Percentiles rank a stretch among this genome's conserved stretches.
Evolutionary conservation across 2,888 invertebrate species (phyloP).

Genomic region (Papilio gigon): DNA sequence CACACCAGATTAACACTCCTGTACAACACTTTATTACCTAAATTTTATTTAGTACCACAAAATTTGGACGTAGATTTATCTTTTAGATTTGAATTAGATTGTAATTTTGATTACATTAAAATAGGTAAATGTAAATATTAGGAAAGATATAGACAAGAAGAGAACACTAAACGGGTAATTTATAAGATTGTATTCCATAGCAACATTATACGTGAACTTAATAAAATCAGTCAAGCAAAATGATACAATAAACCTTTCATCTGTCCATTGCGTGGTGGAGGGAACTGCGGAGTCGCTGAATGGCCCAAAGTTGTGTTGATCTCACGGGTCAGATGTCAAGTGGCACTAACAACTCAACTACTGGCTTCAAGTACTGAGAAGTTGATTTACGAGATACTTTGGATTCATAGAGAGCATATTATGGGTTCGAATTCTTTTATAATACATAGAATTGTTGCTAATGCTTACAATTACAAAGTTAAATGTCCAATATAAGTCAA

Average conservation of each 20-base stretch:
- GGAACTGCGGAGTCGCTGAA: slow-evolving; percentile 13
- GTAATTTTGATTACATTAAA: neutral
- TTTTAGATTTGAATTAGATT: too few relatives aligned
- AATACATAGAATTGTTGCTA: neutral
- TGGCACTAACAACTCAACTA: slow-evolving; percentile 34
- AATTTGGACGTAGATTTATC: too few relatives aligned
- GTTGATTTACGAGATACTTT: slow-evolving; percentile 28
- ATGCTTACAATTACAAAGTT: too few relatives aligned
- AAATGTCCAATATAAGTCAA: too few relatives aligned
- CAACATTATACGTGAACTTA: neutral
- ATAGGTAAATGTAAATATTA: neutral
- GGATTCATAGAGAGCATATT: slow-evolving; percentile 7
- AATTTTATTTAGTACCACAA: neutral
- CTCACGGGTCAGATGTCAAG: slow-evolving; percentile 38
- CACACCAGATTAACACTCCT: slow-evolving; percentile 24
- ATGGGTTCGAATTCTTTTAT: neutral
- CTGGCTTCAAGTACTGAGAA: slow-evolving; percentile 22
- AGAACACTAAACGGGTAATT: neutral
- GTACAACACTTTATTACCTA: neutral
- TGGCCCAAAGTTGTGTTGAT: slow-evolving; percentile 38
- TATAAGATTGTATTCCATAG: slow-evolving; percentile 1
- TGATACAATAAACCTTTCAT: slow-evolving; percentile 29
- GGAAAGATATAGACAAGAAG: neutral
- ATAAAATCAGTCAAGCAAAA: slow-evolving; percentile 6
- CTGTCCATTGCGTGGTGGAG: slow-evolving; percentile 16